Base-by-base conservation (phyloP, 1,140 invertebrate species). In the Pollicipes pollicipes region DNA sequence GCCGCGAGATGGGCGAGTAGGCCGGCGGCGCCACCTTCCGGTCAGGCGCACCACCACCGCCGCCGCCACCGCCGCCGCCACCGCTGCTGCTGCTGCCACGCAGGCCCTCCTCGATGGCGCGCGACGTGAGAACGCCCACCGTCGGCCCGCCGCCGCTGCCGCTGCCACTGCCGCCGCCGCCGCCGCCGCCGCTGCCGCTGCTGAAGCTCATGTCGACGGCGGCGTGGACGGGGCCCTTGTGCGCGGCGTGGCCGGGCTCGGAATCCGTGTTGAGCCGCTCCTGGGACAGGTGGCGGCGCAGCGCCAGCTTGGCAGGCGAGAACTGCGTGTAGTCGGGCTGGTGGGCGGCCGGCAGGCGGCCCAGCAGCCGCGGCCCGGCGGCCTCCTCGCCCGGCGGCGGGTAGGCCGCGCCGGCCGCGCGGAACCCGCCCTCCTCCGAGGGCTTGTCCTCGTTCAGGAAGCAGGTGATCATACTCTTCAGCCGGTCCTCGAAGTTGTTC, bases 381-480 rank as follows among this genome's bases (percentile, higher is more conserved):
- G 30, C 35, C 71, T 70, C 72, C 66, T 68, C 21, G 69, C 64
- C 26, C 35, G 35, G n/a, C n/a, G n/a, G n/a, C n/a, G n/a, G n/a
- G 69, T 68, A 37, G 70, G 73, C 32, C 72, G 71, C n/a, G 73
- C 71, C 68, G 66, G 13, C 28, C n/a, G 32, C 21, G 29, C 63
- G 13, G 66, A 16, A 35, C 8, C 31, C 58, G 29, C 68, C 30
- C 30, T 69, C 37, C 27, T 31, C 68, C 6, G 71, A 32, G 26
- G 30, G 13, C 66, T 73, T 75, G 78, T 93, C 90, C 77, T 93
- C 91, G 78, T 94, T 93, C 4, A 95, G 78, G 28, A 91, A 90
- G 63, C 88, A 91, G 4, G 91, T 93, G 70, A 95, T 94, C 69
- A 95, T 93, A 78, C 88, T 91, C 79, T 94, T 93, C 6, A 95